Percentiles rank a stretch among this genome's conserved stretches.
These are phyloP conservation scores for Allygus modestus DNA, from an alignment of 2,888 invertebrate genomes.

Conservation along the genomic window DNA sequence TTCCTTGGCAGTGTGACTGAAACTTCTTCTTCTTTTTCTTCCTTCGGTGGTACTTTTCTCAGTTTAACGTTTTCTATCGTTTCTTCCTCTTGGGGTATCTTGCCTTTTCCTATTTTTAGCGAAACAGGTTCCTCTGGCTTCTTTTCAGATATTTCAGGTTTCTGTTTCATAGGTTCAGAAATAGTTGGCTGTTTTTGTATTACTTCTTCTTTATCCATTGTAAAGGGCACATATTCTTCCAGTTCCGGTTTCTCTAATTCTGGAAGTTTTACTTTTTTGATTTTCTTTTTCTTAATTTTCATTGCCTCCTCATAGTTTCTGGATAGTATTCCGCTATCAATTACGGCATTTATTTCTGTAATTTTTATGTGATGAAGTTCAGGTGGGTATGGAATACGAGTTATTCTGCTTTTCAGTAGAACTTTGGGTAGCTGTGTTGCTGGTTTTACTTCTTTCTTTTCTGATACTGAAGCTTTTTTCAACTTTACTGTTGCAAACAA, in stretches of 20 bases:
- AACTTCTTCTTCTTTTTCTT: slow-evolving; percentile 72
- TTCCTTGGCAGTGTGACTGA: slow-evolving; percentile 61
- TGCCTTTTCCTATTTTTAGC: slow-evolving; percentile 67
- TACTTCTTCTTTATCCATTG: slow-evolving; percentile 58
- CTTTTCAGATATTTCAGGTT: slow-evolving; percentile 72
- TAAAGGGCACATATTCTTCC: slow-evolving; percentile 73
- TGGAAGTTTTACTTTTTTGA: slow-evolving; percentile 72
- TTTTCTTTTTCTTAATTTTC: slow-evolving; percentile 68
- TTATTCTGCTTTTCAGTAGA: slow-evolving; percentile 69
- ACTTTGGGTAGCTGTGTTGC: slow-evolving; percentile 68
- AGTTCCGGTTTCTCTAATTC: slow-evolving; percentile 74
- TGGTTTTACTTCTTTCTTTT: slow-evolving; percentile 67
- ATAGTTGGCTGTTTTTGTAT: slow-evolving; percentile 73
- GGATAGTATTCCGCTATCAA: slow-evolving; percentile 75
- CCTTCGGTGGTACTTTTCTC: slow-evolving; percentile 77
- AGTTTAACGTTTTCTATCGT: slow-evolving; percentile 75
- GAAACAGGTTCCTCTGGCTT: slow-evolving; percentile 57
- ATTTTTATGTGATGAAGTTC: slow-evolving; percentile 67
- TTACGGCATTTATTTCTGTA: slow-evolving; percentile 65
- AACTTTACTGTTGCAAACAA: slow-evolving; percentile 68
- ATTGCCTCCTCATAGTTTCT: slow-evolving; percentile 76
- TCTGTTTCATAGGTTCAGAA: slow-evolving; percentile 73
- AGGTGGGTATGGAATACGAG: slow-evolving; percentile 69
- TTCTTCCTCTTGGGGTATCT: slow-evolving; percentile 72
- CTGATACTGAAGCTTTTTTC: slow-evolving; percentile 67